phyloP scores from a whole-genome alignment of 2,113 vertebrate genomes.

The Lampris megalopsis region DNA sequence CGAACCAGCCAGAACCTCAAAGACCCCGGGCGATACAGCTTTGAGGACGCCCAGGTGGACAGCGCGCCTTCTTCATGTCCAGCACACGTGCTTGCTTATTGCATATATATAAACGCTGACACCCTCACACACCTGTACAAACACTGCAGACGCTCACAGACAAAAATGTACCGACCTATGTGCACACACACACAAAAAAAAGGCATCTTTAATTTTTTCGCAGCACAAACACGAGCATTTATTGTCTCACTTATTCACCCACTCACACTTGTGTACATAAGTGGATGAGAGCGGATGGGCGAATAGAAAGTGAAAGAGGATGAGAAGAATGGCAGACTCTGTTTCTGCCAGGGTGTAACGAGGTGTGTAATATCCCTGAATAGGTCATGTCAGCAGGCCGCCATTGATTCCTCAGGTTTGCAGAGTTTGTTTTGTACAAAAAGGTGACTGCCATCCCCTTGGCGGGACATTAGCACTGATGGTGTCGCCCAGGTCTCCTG shows the following conservation, averaged over 20 bases:
- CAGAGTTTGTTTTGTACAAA: constrained; percentile 44
- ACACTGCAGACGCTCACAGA: background rate
- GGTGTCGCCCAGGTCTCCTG: constrained; percentile 33
- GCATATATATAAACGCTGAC: background rate
- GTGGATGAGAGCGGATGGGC: constrained; percentile 27
- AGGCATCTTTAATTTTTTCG: background rate
- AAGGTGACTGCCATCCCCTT: constrained; percentile 32
- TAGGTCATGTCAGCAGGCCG: constrained; percentile 41
- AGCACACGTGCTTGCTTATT: background rate
- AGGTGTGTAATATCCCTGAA: constrained; percentile 58
- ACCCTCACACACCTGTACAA: background rate
- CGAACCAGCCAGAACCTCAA: constrained; percentile 96
- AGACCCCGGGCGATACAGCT: constrained; percentile 94
- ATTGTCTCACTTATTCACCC: constrained; percentile 19
- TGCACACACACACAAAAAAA: background rate
- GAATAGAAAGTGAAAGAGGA: constrained; percentile 22
- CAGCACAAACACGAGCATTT: background rate
- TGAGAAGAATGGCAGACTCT: constrained; percentile 47
- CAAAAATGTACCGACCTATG: too few species aligned
- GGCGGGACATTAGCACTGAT: constrained; percentile 59
- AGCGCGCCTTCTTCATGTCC: background rate
- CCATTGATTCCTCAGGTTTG: constrained; percentile 46
- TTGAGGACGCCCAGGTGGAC: constrained; percentile 94
- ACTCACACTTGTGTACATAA: constrained; percentile 43
- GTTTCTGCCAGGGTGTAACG: constrained; percentile 69